phyloP scores from a whole-genome alignment of 1,140 invertebrate genomes.

The Melitaea cinxia region DNA sequence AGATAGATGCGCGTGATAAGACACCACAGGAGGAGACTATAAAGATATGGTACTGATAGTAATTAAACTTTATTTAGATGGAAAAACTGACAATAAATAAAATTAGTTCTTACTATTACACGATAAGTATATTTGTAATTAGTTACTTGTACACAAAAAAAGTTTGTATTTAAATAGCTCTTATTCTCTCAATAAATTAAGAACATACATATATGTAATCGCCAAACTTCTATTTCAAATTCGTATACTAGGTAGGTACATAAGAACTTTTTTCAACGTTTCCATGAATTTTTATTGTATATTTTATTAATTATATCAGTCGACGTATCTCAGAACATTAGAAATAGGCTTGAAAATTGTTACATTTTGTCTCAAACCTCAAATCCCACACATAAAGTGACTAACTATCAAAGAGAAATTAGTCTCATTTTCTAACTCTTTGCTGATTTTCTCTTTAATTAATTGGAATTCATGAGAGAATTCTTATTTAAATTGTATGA shows the following conservation, averaged over 20 bases:
- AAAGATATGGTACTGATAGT: slow-evolving; percentile 56
- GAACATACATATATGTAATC: background rate
- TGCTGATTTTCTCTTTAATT: slow-evolving; percentile 38
- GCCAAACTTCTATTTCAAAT: background rate
- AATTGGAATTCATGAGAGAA: slow-evolving; percentile 39
- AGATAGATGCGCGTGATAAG: slow-evolving; percentile 53
- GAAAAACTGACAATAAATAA: slow-evolving; percentile 38
- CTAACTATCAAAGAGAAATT: slow-evolving; percentile 30
- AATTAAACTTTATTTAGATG: slow-evolving; percentile 57
- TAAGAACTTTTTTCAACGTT: too few relatives aligned
- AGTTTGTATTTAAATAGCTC: too few relatives aligned
- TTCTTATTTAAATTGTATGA: slow-evolving; percentile 39
- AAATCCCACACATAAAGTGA: slow-evolving; percentile 28
- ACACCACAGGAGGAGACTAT: slow-evolving; percentile 53
- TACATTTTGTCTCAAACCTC: background rate
- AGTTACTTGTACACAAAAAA: slow-evolving; percentile 18
- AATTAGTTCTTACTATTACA: slow-evolving; percentile 31
- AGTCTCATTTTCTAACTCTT: slow-evolving; percentile 29
- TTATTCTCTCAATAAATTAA: background rate
- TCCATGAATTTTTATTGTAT: too few relatives aligned
- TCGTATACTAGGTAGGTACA: background rate
- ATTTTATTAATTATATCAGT: too few relatives aligned
- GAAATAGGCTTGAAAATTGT: background rate
- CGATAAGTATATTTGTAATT: slow-evolving; percentile 27
- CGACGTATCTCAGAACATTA: too few relatives aligned